Base-by-base conservation (phyloP, 2,888 invertebrate species). In the Caenorhabditis japonica region DNA sequence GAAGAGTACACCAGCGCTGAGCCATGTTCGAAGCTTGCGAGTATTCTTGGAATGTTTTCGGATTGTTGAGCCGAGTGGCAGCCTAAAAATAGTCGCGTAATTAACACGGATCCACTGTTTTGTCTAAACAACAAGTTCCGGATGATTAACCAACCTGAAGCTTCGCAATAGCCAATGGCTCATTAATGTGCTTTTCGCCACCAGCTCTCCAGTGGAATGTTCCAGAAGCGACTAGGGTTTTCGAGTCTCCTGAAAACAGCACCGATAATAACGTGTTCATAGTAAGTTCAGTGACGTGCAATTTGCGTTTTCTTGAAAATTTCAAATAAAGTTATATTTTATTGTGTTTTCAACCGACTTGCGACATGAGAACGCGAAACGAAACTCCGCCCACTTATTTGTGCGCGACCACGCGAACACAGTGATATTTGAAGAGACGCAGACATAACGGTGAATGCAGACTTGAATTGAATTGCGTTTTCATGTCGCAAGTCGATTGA, bases 101-200 rank as follows among this genome's bases (percentile, higher is more conserved):
- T 43, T 36, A n/a, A n/a, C 39, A 52, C 12, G 51, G 5, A 30
- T 41, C 25, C n/a, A 17, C 55, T 3, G 12, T 15, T 30, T 47
- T 46, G 15, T 13, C 34, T 5, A 43, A 19, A 46, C 3, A 5
- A 10, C 33, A 33, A 13, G 2, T 3, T 38, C 34, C 19, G 5
- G 7, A 27, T 15, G 15, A 38, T 13, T 13, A 36, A 36, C 39
- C 7, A 23, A 92, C 92, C 90, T 92, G 92, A 30, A 93, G 89
- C 83, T 92, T 92, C n/a, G 92, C 92, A 75, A 92, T 92, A 76
- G 93, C 92, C 81, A 92, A 90, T 0, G 99, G 99, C 87, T 97
- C 97, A 88, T 99, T 99, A 86, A 99, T 92, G 89, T 99, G 99
- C 81, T 94, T 94, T 90, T 99, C 97, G 2, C 99, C 99, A 2